phyloP scores from a whole-genome alignment of 2,797 vertebrate genomes.

The Eurystomus glaucurus region DNA sequence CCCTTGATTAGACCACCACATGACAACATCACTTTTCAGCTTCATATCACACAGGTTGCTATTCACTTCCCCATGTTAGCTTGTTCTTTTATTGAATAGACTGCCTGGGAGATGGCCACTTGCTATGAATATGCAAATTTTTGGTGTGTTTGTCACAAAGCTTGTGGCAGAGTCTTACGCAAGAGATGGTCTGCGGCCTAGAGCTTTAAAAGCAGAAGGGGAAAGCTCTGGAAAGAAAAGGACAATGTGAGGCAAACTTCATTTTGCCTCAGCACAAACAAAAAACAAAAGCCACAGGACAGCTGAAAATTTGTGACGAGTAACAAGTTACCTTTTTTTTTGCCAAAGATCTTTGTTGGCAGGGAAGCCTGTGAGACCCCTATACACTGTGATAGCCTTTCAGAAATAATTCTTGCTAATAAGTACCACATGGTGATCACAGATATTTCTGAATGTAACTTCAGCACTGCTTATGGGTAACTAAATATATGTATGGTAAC shows the following conservation, averaged over 20 bases:
- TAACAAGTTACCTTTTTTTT: background rate
- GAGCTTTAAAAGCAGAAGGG: background rate
- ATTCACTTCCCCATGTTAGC: fast-evolving
- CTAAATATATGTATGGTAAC: background rate
- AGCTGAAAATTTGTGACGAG: background rate
- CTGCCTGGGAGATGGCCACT: background rate
- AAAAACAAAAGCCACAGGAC: background rate
- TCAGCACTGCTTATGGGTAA: background rate
- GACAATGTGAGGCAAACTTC: background rate
- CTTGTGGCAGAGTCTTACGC: background rate
- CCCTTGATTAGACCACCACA: background rate
- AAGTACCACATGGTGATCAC: background rate
- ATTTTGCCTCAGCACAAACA: background rate
- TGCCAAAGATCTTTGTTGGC: background rate
- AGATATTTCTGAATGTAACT: background rate
- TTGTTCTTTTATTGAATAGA: background rate
- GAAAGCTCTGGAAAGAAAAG: background rate
- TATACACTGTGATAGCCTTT: background rate
- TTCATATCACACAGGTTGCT: background rate
- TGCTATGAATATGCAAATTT: background rate
- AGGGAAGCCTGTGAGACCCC: background rate
- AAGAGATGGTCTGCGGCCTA: background rate
- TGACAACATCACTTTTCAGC: background rate
- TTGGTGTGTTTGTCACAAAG: background rate
- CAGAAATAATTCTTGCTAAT: background rate